phyloP scores from a whole-genome alignment of 1,140 invertebrate genomes.

The Euwallacea similis region DNA sequence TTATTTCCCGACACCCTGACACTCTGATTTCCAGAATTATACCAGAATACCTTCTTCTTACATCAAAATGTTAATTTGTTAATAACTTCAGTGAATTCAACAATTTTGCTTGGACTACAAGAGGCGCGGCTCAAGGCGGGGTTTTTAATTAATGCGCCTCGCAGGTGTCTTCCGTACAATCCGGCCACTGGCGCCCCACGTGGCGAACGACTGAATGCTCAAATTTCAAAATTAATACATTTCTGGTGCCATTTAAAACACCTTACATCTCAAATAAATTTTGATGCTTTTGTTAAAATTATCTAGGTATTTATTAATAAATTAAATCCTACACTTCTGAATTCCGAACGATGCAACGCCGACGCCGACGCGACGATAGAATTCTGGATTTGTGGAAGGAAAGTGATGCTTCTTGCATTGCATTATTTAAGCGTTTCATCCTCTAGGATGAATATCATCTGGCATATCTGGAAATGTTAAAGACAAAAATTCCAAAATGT shows the following conservation, averaged over 20 bases:
- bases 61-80: no score
- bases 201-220: not conserved
- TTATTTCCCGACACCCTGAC: no score
- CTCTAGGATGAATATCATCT: no score
- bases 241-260: not conserved
- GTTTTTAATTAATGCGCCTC: constrained; percentile 37
- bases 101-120: constrained; percentile 25
- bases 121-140: constrained; percentile 34
- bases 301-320: not conserved
- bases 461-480: no score
- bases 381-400: no score
- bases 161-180: constrained; percentile 29
- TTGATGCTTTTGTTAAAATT: not conserved
- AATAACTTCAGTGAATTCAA: not conserved
- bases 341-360: not conserved
- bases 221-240: not conserved
- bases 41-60: no score
- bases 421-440: no score
- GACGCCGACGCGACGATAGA: no score
- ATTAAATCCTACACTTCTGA: not conserved
- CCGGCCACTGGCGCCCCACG: constrained; percentile 26
- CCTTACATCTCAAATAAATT: not conserved
- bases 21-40: no score
- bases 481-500: no score
- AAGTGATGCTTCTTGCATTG: no score